Evolutionary conservation across 2,888 invertebrate species (phyloP), one percentile per base, ranked within the genome.

Genomic region (Cerastoderma edule): DNA sequence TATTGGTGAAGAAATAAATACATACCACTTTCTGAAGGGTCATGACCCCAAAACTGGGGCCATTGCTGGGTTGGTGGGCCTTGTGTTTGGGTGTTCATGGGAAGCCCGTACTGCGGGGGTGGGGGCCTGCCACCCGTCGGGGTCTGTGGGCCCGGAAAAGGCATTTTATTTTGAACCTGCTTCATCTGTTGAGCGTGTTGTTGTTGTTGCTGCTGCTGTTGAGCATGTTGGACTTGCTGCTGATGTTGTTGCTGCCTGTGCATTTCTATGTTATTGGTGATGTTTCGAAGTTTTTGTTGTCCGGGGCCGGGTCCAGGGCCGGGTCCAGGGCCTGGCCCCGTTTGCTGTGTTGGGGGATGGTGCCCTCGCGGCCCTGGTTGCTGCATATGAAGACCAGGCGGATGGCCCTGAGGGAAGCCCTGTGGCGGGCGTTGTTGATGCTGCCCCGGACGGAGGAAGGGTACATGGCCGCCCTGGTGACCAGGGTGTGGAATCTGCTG

Each of bases 11-110:
- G 28, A 24, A 24, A 46, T 46, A 39, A 24, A 19, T 24, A 72
- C 77, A 87, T 89, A 95, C 95, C 91, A 93, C 97, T 97, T 60
- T 97, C 94, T 92, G 96, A 96, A 16, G 97, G 97, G 93, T 98
- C 98, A 94, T 98, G 98, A 0, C 98, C 90, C 83, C 87, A 88
- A 78, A 88, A 89, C 8, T 85, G 70, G 22, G 81, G 81, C 74
- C 77, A 83, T 22, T 75, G 63, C 19, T 75, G 63, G 13, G 48
- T 75, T n/a, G n/a, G n/a, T n/a, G n/a, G n/a, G n/a, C n/a, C n/a
- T 35, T 71, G 80, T 22, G 57, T 75, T 24, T 67, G 82, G 32
- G 74, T 67, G 33, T 53, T 35, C 53, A 53, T 48, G 54, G 24
- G 54, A 30, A 81, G 83, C 57, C 84, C 70, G 82, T 78, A 78